Conservation (phyloP, 2,113 vertebrate genomes). For the Macaca fascicularis region T2T-MFA8v1.1 NC_088395.1:20443001-20443500, state of each 20-base stretch:
- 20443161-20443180: conserved; percentile 78
- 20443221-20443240: conserved; percentile 76
- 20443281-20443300: conserved; percentile 64
- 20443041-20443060: conserved; percentile 59
- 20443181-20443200: conserved; percentile 77
- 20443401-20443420: neutral
- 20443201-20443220: conserved; percentile 73
- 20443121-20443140: conserved; percentile 68
- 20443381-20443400: neutral
- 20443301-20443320: conserved; percentile 63
- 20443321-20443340: conserved; percentile 53
- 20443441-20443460: neutral
- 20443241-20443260: conserved; percentile 74
- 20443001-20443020: conserved; percentile 70
- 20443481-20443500: neutral
- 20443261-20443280: conserved; percentile 76
- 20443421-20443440: neutral
- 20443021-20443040: conserved; percentile 72
- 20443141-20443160: conserved; percentile 73
- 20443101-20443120: conserved; percentile 51
- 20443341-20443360: conserved; percentile 68
- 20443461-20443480: neutral
- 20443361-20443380: neutral
- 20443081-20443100: conserved; percentile 47
- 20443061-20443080: conserved; percentile 55